A percentile compares a stretch with the other conserved stretches of the same genome.
phyloP scores from a whole-genome alignment of 2,797 vertebrate genomes.

The Falco biarmicus region DNA sequence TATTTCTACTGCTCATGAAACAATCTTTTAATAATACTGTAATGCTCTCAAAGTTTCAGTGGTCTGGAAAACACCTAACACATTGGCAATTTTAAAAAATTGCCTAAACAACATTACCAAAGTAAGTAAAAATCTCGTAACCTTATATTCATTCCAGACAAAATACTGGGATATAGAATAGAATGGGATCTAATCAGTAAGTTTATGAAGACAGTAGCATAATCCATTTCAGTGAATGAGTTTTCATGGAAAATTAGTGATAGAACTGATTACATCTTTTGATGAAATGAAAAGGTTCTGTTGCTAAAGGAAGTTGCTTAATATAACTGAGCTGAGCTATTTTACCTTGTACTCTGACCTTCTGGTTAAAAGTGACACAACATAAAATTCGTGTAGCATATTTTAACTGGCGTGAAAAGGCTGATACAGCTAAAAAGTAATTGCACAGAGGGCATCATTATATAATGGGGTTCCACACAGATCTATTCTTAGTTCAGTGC shows the following conservation, averaged over 20 bases:
- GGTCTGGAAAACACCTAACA: not conserved
- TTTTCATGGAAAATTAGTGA: conserved; percentile 37
- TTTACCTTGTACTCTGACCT: conserved; percentile 55
- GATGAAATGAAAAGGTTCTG: conserved; percentile 37
- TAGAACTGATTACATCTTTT: conserved; percentile 29
- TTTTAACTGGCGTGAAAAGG: conserved; percentile 29
- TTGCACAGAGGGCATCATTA: conserved; percentile 65
- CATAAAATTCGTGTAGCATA: conserved; percentile 31
- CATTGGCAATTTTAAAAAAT: not conserved
- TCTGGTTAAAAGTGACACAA: conserved; percentile 56
- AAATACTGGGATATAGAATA: not conserved
- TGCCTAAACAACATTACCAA: not conserved
- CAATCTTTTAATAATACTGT: not conserved
- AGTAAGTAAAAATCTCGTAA: not conserved
- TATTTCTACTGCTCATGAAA: not conserved
- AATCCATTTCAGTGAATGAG: conserved; percentile 30
- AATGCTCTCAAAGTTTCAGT: not conserved
- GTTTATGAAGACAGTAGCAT: not conserved
- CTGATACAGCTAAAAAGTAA: conserved; percentile 65
- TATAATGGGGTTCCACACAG: conserved; percentile 65
- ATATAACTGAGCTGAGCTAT: not conserved
- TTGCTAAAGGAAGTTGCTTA: conserved; percentile 6
- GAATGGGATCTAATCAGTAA: conserved; percentile 17
- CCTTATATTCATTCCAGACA: not conserved
- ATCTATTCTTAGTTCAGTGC: conserved; percentile 65